A percentile compares a stretch with the other conserved stretches of the same genome.
phyloP scores from a whole-genome alignment of 2,888 invertebrate genomes.

The Chironomus tentans region DNA sequence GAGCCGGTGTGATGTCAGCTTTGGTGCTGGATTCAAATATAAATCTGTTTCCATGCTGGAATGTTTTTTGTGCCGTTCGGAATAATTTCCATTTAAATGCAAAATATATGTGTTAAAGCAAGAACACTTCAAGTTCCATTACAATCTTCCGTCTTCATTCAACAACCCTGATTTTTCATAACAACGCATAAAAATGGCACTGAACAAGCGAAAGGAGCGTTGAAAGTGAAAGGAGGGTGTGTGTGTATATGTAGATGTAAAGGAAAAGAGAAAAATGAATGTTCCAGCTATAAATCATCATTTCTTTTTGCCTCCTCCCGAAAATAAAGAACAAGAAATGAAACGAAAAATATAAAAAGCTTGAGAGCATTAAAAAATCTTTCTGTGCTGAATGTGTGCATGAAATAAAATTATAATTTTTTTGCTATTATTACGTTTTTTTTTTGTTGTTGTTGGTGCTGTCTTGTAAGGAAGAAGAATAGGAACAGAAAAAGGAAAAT shows the following conservation, averaged over 20 bases:
- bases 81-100: too few species aligned
- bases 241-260: background rate
- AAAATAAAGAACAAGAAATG: background rate
- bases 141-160: background rate
- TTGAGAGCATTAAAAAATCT: background rate
- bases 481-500: background rate
- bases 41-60: too few species aligned
- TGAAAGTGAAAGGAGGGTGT: background rate
- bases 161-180: background rate
- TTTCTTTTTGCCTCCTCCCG: background rate
- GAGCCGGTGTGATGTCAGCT: too few species aligned
- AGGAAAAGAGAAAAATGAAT: constrained; percentile 7
- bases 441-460: too few species aligned
- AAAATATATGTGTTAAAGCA: too few species aligned
- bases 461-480: background rate
- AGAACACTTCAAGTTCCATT: too few species aligned
- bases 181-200: background rate
- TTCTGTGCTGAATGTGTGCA: background rate
- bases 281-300: constrained; percentile 26
- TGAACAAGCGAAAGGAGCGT: background rate
- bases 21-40: too few species aligned
- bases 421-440: background rate
- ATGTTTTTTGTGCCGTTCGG: too few species aligned
- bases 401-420: background rate
- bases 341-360: background rate